phyloP scores from a whole-genome alignment of 2,113 vertebrate genomes.

The Ibidorhyncha struthersii region DNA sequence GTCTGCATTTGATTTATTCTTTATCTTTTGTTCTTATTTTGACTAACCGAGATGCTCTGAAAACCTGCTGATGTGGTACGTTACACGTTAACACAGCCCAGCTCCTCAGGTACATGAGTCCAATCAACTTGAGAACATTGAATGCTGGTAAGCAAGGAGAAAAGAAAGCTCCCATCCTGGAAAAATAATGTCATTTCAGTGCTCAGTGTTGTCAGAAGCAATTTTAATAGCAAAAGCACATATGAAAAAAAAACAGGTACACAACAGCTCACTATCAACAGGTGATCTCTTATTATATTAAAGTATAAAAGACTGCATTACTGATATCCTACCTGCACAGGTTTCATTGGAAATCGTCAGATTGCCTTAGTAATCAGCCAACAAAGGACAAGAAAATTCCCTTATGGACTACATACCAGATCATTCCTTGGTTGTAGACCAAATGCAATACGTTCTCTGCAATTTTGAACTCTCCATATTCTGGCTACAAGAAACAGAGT shows the following conservation, averaged over 20 bases:
- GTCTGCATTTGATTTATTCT: neutral
- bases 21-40: neutral
- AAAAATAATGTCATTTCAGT: neutral
- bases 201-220: neutral
- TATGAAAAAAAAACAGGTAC: neutral
- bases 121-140: conserved; percentile 94
- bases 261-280: neutral
- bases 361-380: neutral
- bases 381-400: neutral
- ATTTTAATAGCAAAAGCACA: neutral
- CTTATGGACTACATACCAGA: conserved; percentile 82
- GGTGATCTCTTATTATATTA: neutral
- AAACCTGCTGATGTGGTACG: conserved; percentile 97
- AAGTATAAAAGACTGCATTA: neutral
- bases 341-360: neutral
- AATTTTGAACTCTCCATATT: conserved; percentile 99
- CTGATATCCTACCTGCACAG: neutral
- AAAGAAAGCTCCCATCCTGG: conserved; percentile 99
- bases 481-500: conserved; percentile 81
- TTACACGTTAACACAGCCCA: conserved; percentile 98
- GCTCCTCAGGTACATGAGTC: conserved; percentile 97
- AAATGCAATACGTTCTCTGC: conserved; percentile 97
- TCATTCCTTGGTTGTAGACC: conserved; percentile 99
- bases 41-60: conserved; percentile 92
- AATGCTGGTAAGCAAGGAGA: conserved; percentile 97